phyloP scores from a whole-genome alignment of 2,888 invertebrate genomes.

The Drosophila emarginata region DNA sequence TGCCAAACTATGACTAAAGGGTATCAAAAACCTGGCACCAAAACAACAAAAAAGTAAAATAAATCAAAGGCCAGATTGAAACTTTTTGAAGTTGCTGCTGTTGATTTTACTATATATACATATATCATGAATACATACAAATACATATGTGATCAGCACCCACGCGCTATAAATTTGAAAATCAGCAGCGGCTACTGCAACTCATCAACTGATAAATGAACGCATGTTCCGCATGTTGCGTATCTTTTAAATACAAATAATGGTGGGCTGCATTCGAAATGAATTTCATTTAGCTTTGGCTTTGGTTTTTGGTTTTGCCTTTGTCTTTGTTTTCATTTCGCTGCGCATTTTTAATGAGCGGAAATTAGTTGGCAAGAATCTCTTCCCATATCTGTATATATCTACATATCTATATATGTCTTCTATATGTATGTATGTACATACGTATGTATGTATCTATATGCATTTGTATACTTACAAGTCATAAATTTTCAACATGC shows the following conservation, averaged over 20 bases:
- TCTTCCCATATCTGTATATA: conserved; percentile 29
- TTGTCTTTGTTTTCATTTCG: conserved; percentile 42
- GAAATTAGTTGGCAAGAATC: conserved; percentile 69
- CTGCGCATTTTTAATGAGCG: conserved; percentile 72
- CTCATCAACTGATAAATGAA: conserved; percentile 58
- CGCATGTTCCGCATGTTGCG: conserved; percentile 60
- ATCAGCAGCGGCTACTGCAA: conserved; percentile 42
- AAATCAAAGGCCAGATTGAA: conserved; percentile 6
- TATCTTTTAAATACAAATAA: conserved; percentile 64
- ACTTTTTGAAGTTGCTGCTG: conserved; percentile 48
- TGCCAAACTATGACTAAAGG: neutral
- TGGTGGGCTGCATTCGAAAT: conserved; percentile 40
- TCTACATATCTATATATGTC: conserved; percentile 34
- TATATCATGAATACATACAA: too few species aligned
- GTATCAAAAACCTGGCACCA: neutral
- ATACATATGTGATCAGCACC: conserved; percentile 38
- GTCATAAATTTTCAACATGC: conserved; percentile 54
- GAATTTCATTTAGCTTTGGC: conserved; percentile 3
- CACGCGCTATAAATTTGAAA: conserved; percentile 63
- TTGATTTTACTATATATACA: too few species aligned
- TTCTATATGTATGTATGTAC: too few species aligned
- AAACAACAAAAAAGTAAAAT: conserved; percentile 32
- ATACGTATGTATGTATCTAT: neutral
- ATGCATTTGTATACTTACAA: conserved; percentile 30
- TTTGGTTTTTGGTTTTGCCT: conserved; percentile 14